Percentiles rank a stretch among this genome's conserved stretches.
phyloP scores from a whole-genome alignment of 2,797 vertebrate genomes.

The Muscicapa striata region DNA sequence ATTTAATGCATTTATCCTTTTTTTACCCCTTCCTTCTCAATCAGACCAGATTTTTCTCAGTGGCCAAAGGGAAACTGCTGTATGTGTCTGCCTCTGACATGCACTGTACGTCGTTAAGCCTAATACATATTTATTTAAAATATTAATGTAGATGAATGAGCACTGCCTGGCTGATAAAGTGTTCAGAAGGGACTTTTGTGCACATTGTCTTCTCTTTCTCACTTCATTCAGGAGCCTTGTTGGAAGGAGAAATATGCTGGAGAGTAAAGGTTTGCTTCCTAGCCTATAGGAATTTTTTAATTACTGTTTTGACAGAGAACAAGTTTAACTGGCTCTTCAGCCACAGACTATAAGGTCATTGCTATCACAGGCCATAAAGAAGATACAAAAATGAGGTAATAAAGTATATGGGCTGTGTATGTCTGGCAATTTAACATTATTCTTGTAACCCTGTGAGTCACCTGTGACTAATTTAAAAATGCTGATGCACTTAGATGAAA shows the following conservation, averaged over 20 bases:
- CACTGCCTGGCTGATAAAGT: background rate
- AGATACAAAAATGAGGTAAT: constrained; percentile 72
- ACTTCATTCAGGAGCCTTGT: background rate
- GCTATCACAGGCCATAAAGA: constrained; percentile 65
- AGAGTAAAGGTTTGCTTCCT: constrained; percentile 41
- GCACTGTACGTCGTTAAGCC: fast-evolving
- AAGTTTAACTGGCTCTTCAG: constrained; percentile 63
- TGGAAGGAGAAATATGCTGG: constrained; percentile 24
- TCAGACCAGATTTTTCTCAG: background rate
- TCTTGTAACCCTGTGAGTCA: constrained; percentile 73
- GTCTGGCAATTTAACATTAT: constrained; percentile 67
- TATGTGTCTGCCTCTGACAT: background rate
- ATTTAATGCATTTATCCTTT: background rate
- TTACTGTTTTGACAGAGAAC: constrained; percentile 69
- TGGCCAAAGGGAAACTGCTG: background rate
- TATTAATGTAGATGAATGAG: constrained; percentile 46
- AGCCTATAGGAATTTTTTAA: constrained; percentile 65
- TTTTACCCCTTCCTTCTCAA: background rate
- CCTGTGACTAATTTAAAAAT: constrained; percentile 73
- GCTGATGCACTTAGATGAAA: constrained; percentile 68
- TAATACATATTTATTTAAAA: constrained; percentile 57
- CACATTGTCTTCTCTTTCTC: background rate
- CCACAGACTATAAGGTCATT: constrained; percentile 67
- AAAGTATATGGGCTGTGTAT: constrained; percentile 66
- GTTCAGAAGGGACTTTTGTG: background rate